Evolutionary conservation across 2,113 vertebrate genomes (phyloP), one percentile per base, ranked within the genome.

Genomic region (Pangasianodon gigas): DNA sequence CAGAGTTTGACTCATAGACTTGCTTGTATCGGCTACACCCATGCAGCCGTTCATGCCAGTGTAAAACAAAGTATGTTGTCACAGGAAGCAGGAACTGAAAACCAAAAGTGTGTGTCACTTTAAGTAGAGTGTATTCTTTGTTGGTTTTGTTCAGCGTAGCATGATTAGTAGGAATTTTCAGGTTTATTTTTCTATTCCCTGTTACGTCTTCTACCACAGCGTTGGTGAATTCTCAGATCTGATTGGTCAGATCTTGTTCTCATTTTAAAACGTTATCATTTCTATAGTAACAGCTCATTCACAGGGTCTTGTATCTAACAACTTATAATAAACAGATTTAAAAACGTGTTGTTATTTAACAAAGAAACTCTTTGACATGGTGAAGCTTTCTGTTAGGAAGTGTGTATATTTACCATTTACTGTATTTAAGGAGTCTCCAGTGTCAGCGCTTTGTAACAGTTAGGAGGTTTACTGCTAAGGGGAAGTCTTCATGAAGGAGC

Each of bases 51-150:
- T 46, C 32, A 5, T 18, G 26, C 32, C 24, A 6, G n/a, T 21
- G 21, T 52, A 29, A 56, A 56, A 19, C 32, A 56, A 46, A 84
- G 24, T 84, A 41, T 24, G 9, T 80, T 82, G 54, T 41, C 46
- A 37, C 77, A 88, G 87, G 87, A 88, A 88, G 60, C 77, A 88
- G 87, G 87, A 88, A 88, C 77, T 52, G n/a, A 81, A 54, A 83
- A 69, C 32, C 62, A 52, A 82, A 79, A 48, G n/a, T 51, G 29
- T 2, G n/a, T 71, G 54, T 84, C 56, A 84, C 32, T 84, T 60
- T 56, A 26, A 58, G 32, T 6, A 14, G 11, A 26, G 9, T 3
- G 13, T 18, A 16, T 16, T 1, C 69, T 16, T 9, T 4, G 69
- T 2, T 8, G 2, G 21, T 32, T 41, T 87, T 41, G n/a, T 87